Evolutionary conservation across 2,797 vertebrate species (phyloP).

Genomic region (Lepidocolaptes lacrymiger): DNA sequence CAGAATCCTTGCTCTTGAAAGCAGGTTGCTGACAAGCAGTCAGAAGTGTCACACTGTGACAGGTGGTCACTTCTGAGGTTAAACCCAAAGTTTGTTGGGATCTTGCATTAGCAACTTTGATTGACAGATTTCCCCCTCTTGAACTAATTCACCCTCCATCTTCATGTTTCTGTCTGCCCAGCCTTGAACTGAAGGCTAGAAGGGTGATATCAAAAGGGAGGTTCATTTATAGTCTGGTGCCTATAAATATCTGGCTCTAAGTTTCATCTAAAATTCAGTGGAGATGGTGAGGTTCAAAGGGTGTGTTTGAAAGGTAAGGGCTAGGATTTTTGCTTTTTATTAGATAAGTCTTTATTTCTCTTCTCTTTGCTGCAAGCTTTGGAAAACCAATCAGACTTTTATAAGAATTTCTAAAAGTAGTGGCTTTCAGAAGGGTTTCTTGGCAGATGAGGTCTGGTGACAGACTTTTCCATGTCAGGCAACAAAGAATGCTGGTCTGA

Average conservation of each 20-base stretch:
- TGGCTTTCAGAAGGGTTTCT: not conserved
- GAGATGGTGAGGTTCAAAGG: not conserved
- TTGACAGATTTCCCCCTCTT: conserved; percentile 21
- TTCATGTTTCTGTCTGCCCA: conserved; percentile 18
- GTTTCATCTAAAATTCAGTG: conserved; percentile 6
- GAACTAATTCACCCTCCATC: not conserved
- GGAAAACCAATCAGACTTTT: not conserved
- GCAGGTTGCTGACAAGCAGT: conserved; percentile 15
- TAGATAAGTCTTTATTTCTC: not conserved
- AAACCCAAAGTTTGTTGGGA: not conserved
- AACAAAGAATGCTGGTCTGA: not conserved
- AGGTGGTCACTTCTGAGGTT: conserved; percentile 34
- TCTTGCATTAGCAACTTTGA: conserved; percentile 54
- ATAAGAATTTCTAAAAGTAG: not conserved
- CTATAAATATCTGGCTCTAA: conserved; percentile 17
- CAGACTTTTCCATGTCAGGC: not conserved
- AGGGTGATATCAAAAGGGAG: not conserved
- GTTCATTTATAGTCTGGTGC: not conserved
- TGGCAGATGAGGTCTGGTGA: not conserved
- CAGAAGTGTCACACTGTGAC: not conserved
- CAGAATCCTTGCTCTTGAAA: not conserved
- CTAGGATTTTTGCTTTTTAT: not conserved
- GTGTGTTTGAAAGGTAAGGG: not conserved
- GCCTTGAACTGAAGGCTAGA: not conserved
- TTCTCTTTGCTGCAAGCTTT: not conserved